Conservation (phyloP, 1,140 invertebrate genomes). For the Cotesia chilonis region DNA sequence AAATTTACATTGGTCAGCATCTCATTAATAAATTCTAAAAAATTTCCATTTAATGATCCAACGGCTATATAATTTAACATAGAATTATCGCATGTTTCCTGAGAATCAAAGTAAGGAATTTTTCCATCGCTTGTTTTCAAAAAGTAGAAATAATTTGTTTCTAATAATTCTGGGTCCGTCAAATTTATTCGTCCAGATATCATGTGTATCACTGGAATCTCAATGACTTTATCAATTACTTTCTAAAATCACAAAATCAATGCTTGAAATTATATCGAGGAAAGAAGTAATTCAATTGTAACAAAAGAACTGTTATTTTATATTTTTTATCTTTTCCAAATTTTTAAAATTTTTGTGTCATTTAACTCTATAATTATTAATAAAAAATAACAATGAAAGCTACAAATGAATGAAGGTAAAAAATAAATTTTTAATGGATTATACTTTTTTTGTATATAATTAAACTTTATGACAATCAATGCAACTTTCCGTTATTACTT, state of each 20-base stretch:
- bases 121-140: conserved; percentile 69
- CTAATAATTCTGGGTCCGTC: conserved; percentile 56
- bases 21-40: conserved; percentile 66
- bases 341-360: too few relatives aligned
- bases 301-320: too few relatives aligned
- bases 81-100: conserved; percentile 64
- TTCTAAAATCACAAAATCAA: conserved; percentile 62
- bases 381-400: too few relatives aligned
- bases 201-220: conserved; percentile 73
- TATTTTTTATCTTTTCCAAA: too few relatives aligned
- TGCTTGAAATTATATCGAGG: too few relatives aligned
- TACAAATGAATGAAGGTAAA: too few relatives aligned
- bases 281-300: too few relatives aligned
- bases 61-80: conserved; percentile 74
- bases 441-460: too few relatives aligned
- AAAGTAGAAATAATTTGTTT: conserved; percentile 73
- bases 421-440: too few relatives aligned
- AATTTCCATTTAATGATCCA: conserved; percentile 69
- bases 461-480: too few relatives aligned
- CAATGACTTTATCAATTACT: conserved; percentile 72
- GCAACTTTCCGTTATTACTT: too few relatives aligned
- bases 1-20: conserved; percentile 56
- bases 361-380: too few relatives aligned
- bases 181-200: conserved; percentile 71
- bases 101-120: conserved; percentile 67